phyloP scores from a whole-genome alignment of 2,797 vertebrate species.

The Anabacerthia variegaticeps region DNA sequence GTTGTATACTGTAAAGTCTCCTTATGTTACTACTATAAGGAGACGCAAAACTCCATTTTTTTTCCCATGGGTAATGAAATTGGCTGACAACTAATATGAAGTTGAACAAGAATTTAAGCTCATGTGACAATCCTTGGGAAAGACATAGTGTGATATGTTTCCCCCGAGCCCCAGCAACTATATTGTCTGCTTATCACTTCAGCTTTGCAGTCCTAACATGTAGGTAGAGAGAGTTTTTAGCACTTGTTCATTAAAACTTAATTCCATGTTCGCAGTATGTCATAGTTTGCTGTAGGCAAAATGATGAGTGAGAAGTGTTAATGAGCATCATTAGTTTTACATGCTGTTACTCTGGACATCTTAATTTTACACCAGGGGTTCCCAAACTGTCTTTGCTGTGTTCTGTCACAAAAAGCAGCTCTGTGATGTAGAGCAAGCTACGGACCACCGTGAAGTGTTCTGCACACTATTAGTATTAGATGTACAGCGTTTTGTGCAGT shows the following conservation, averaged over 20 bases:
- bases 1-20: neutral
- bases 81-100: neutral
- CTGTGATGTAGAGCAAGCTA: neutral
- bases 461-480: neutral
- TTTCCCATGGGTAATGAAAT: neutral
- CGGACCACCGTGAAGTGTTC: neutral
- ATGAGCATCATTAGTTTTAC: neutral
- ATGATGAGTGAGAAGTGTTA: neutral
- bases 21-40: neutral
- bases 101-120: neutral
- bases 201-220: neutral
- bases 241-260: neutral
- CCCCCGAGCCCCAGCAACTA: neutral
- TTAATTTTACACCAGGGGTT: neutral
- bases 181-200: neutral
- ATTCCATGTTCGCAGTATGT: neutral
- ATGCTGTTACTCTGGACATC: neutral
- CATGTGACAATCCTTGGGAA: neutral
- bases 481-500: neutral
- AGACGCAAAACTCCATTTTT: neutral
- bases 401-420: neutral
- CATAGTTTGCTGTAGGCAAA: slow-evolving; percentile 21
- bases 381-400: neutral
- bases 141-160: neutral
- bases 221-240: neutral